A percentile compares a stretch with the other conserved stretches of the same genome.
Evolutionary conservation across 2,113 vertebrate species (phyloP).

Genomic region (Pelecanus crispus): DNA sequence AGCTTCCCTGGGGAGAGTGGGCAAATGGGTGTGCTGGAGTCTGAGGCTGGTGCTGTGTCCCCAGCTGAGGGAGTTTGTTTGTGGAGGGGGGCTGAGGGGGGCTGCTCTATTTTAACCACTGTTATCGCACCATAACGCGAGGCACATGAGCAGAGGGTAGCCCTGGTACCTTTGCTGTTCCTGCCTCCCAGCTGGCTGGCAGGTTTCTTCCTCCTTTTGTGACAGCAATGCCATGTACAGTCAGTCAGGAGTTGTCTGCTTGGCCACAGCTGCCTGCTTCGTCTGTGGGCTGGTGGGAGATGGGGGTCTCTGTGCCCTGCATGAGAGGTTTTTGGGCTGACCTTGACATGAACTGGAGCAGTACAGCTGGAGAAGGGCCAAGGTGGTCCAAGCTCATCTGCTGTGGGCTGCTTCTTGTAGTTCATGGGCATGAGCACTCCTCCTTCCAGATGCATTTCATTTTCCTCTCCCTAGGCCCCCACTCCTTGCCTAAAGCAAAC

Average conservation of each 20-base stretch:
- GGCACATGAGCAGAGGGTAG: background rate
- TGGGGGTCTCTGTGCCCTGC: background rate
- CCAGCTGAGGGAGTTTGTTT: background rate
- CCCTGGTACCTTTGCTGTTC: background rate
- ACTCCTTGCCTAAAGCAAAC: background rate
- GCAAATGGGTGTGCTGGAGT: background rate
- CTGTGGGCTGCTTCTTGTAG: background rate
- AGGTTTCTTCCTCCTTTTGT: background rate
- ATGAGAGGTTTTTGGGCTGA: background rate
- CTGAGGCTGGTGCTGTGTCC: background rate
- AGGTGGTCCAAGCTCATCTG: background rate
- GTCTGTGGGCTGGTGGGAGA: background rate
- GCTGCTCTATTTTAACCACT: background rate
- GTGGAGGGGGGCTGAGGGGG: rapidly evolving
- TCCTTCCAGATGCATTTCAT: background rate
- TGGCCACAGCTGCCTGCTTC: background rate
- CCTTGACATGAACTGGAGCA: rapidly evolving
- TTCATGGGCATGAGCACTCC: background rate
- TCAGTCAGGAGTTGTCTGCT: background rate
- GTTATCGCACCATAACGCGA: rapidly evolving
- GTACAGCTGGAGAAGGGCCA: background rate
- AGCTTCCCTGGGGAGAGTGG: background rate
- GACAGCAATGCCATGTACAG: background rate
- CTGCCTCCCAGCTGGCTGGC: background rate
- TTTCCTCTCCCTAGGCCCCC: background rate